Evolutionary conservation across 23 tunicate species (phyloP).

Genomic region (Trididemnum clinides): DNA sequence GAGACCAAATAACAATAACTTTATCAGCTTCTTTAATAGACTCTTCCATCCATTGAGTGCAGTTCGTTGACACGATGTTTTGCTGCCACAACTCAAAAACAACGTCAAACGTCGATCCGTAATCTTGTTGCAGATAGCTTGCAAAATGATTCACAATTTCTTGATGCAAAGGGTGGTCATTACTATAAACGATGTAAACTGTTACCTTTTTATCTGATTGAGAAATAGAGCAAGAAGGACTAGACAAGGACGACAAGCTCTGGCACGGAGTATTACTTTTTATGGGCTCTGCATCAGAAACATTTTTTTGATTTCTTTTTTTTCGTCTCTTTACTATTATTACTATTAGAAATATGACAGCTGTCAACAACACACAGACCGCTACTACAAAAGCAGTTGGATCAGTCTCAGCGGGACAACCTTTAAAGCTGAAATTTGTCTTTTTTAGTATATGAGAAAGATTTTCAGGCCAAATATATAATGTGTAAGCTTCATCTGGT

Average conservation of each 20-base stretch:
- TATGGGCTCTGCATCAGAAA: too few relatives aligned
- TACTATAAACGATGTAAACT: not conserved
- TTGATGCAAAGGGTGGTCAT: constrained; percentile 30
- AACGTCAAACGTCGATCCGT: constrained; percentile 16
- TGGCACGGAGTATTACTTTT: too few relatives aligned
- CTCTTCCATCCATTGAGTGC: constrained; percentile 20
- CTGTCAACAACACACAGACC: not conserved
- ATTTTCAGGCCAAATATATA: not conserved
- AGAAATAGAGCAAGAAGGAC: too few relatives aligned
- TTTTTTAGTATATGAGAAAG: not conserved
- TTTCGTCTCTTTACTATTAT: not conserved
- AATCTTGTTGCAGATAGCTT: not conserved
- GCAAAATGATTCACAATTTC: constrained; percentile 5
- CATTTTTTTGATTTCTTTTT: too few relatives aligned
- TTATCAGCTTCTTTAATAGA: constrained; percentile 25
- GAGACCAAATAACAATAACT: constrained; percentile 41
- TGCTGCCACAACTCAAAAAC: constrained; percentile 34
- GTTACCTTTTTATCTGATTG: not conserved
- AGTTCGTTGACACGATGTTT: not conserved
- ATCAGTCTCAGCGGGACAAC: not conserved
- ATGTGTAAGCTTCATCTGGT: not conserved
- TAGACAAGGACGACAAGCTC: too few relatives aligned
- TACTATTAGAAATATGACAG: not conserved
- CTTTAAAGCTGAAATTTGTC: not conserved
- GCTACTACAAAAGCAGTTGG: not conserved